These are phyloP conservation scores for Cataglyphis rosenhaueri DNA, from an alignment of 2,888 invertebrate genomes.

Conservation along the genomic window DNA sequence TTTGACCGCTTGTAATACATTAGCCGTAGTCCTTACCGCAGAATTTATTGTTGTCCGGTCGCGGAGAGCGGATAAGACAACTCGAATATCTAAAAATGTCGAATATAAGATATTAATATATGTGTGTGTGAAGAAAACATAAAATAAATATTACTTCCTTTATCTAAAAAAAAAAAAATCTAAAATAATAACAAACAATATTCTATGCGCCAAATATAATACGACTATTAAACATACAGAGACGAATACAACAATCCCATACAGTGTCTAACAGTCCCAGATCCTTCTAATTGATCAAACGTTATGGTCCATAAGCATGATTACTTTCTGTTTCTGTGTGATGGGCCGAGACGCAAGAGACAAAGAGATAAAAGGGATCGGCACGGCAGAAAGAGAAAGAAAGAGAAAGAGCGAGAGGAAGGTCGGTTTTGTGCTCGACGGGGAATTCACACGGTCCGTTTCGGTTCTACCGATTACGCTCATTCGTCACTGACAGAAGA, in stretches of 20 bases:
- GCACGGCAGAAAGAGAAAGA: conserved; percentile 46
- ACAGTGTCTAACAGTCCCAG: neutral
- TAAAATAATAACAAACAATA: neutral
- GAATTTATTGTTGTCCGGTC: conserved; percentile 80
- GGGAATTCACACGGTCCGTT: conserved; percentile 82
- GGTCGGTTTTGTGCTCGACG: conserved; percentile 72
- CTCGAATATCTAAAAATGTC: conserved; percentile 49
- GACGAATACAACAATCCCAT: neutral
- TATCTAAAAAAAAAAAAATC: neutral
- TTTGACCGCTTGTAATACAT: conserved; percentile 84
- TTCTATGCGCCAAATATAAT: neutral
- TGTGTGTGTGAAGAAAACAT: neutral
- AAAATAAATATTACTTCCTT: neutral
- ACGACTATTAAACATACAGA: neutral
- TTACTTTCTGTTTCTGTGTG: conserved; percentile 52
- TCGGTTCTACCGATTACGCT: conserved; percentile 79
- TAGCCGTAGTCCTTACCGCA: conserved; percentile 79
- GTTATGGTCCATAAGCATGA: conserved; percentile 39
- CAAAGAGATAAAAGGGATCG: conserved; percentile 57
- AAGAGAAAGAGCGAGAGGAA: neutral
- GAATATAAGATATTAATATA: conserved; percentile 62
- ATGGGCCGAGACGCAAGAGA: conserved; percentile 57
- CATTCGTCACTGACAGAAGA: conserved; percentile 79
- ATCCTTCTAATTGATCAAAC: conserved; percentile 26
- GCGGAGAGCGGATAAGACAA: conserved; percentile 68